A percentile compares a stretch with the other conserved stretches of the same genome.
Evolutionary conservation across 2,113 vertebrate species (phyloP).

Genomic region (Tetrao urogallus): DNA sequence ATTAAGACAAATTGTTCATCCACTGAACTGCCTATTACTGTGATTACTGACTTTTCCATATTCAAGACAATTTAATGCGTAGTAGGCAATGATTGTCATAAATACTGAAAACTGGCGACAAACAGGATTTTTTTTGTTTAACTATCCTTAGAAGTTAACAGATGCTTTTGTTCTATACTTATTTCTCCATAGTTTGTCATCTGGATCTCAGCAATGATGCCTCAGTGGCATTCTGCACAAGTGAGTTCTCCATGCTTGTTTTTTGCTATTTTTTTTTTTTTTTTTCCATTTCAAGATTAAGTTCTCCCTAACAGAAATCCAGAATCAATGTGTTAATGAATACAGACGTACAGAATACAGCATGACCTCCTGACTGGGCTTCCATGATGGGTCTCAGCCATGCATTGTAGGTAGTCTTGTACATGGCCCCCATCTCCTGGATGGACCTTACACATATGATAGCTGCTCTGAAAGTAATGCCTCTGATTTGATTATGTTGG

Average conservation of each 20-base stretch:
- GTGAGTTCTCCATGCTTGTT: background rate
- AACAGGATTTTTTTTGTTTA: background rate
- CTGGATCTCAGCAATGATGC: background rate
- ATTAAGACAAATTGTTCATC: background rate
- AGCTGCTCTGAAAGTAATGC: too few relatives aligned
- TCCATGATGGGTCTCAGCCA: background rate
- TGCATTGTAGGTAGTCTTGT: background rate
- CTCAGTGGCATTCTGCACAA: background rate
- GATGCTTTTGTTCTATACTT: background rate
- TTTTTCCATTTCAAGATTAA: background rate
- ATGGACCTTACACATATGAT: background rate
- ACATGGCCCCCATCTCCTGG: background rate
- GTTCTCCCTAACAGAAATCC: background rate
- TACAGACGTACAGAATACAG: accelerated
- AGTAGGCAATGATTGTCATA: background rate
- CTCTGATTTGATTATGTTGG: too few relatives aligned
- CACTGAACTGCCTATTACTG: background rate
- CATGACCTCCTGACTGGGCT: background rate
- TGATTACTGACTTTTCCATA: background rate
- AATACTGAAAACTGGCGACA: background rate
- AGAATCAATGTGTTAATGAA: background rate
- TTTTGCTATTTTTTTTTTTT: background rate
- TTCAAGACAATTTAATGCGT: constrained; percentile 2
- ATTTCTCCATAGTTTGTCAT: background rate
- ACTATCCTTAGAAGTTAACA: background rate